Percentiles rank a stretch among this genome's conserved stretches.
Evolutionary conservation across 2,113 vertebrate species (phyloP).

Genomic region (Melanotaenia duboulayi): DNA sequence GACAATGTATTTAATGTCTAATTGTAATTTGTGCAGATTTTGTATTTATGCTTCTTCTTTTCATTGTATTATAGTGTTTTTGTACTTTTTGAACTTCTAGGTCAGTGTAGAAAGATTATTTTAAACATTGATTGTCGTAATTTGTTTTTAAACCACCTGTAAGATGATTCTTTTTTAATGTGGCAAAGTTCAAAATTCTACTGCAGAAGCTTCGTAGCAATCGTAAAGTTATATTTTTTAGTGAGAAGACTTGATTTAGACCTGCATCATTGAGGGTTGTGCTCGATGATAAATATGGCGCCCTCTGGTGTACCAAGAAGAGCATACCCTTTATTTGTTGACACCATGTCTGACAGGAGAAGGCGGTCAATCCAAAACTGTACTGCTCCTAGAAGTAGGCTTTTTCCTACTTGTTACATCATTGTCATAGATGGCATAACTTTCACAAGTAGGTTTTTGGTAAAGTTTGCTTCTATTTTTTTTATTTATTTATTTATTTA

Average conservation of each 20-base stretch:
- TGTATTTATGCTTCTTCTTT: conserved; percentile 32
- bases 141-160: conserved; percentile 40
- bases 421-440: conserved; percentile 16
- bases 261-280: background rate
- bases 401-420: conserved; percentile 30
- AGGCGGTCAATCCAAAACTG: conserved; percentile 13
- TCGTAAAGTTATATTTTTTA: conserved; percentile 23
- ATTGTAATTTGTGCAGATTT: conserved; percentile 18
- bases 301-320: conserved; percentile 55
- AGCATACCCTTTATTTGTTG: background rate
- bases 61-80: conserved; percentile 16
- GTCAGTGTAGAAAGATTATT: conserved; percentile 39
- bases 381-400: background rate
- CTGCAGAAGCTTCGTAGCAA: background rate
- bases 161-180: conserved; percentile 15
- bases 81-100: conserved; percentile 21
- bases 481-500: too few relatives aligned
- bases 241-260: background rate
- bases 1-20: background rate
- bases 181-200: conserved; percentile 4
- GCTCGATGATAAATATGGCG: conserved; percentile 12
- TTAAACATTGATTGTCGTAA: conserved; percentile 22
- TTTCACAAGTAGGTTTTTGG: conserved; percentile 10
- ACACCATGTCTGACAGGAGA: background rate
- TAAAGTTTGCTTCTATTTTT: conserved; percentile 29